Percentiles rank a stretch among this genome's conserved stretches.
Evolutionary conservation across 1,140 invertebrate species (phyloP).

Genomic region (Drosophila tani): DNA sequence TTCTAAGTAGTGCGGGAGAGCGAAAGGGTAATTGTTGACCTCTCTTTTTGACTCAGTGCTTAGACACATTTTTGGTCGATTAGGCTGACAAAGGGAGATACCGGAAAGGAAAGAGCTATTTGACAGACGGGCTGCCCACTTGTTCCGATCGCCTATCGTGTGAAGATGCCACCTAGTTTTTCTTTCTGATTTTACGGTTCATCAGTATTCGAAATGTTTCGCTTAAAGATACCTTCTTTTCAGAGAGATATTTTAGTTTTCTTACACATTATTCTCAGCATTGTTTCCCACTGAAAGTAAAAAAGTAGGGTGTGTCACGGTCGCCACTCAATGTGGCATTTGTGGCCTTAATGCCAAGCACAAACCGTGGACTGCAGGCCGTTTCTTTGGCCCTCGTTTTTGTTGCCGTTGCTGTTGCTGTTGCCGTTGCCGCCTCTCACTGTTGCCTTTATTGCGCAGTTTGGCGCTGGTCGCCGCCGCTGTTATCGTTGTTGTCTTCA

Average conservation of each 20-base stretch:
- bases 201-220: too few species aligned
- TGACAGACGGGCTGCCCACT: too few species aligned
- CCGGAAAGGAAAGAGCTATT: too few species aligned
- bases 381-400: conserved; percentile 53
- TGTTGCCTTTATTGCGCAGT: conserved; percentile 77
- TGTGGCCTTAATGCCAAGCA: conserved; percentile 68
- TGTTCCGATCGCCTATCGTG: too few species aligned
- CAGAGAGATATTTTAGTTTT: neutral
- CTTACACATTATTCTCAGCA: neutral
- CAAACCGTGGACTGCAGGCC: conserved; percentile 48
- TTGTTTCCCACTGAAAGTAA: neutral
- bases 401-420: conserved; percentile 18
- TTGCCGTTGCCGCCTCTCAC: conserved; percentile 5
- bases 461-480: conserved; percentile 64
- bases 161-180: too few species aligned
- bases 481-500: conserved; percentile 79
- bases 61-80: too few species aligned
- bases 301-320: neutral
- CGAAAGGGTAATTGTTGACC: too few species aligned
- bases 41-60: too few species aligned
- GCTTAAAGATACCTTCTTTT: too few species aligned
- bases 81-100: too few species aligned
- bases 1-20: too few species aligned
- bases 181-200: too few species aligned
- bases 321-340: neutral